Conservation (phyloP, 2,888 invertebrate species). For the Himalopsyche tibetana region DNA sequence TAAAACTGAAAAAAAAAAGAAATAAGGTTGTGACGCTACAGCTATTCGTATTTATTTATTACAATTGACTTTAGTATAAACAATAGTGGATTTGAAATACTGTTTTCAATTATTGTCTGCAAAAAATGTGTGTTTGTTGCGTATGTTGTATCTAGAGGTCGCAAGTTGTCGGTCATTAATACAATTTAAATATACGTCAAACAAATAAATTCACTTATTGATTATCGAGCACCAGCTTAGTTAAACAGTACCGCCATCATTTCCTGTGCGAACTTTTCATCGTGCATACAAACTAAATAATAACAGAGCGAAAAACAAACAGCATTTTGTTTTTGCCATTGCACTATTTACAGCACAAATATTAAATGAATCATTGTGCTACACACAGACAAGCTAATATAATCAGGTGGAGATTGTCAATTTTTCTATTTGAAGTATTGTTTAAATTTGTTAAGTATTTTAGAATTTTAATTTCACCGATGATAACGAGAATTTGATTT, state of each 20-base stretch:
- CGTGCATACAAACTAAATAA: slow-evolving; percentile 24
- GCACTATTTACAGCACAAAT: slow-evolving; percentile 25
- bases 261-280: slow-evolving; percentile 27
- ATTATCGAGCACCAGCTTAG: background rate
- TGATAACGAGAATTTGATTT: background rate
- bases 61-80: too few relatives aligned
- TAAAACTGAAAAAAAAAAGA: too few relatives aligned
- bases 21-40: too few relatives aligned
- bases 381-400: slow-evolving; percentile 43
- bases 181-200: background rate
- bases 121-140: background rate
- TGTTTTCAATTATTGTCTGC: too few relatives aligned
- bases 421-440: slow-evolving; percentile 18
- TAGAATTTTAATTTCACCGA: background rate
- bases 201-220: background rate
- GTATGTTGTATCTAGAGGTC: background rate
- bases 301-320: slow-evolving; percentile 7
- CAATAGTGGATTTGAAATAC: too few relatives aligned
- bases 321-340: slow-evolving; percentile 32
- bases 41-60: too few relatives aligned
- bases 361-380: slow-evolving; percentile 8
- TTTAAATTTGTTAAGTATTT: background rate
- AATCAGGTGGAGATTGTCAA: slow-evolving; percentile 47
- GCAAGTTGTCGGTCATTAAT: background rate
- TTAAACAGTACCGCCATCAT: slow-evolving; percentile 31